A percentile compares a stretch with the other conserved stretches of the same genome.
These are phyloP conservation scores for Archips crataeganus DNA, from an alignment of 2,888 invertebrate species.

Conservation along the genomic window DNA sequence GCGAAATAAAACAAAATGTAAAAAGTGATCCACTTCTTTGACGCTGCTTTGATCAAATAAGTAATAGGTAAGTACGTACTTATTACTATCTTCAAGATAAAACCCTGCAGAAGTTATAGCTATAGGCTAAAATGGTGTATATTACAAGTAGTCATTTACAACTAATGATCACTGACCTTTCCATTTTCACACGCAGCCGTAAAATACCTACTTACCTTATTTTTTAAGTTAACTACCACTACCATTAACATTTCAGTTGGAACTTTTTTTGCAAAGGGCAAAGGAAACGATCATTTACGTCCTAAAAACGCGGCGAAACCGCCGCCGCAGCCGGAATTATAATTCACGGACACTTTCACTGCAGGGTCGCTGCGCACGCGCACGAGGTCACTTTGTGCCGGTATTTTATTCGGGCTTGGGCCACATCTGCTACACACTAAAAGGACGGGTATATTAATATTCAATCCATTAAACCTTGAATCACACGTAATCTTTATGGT, in stretches of 20 bases:
- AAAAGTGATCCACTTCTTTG: too few relatives aligned
- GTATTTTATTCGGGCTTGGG: slow-evolving; percentile 6
- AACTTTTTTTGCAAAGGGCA: slow-evolving; percentile 35
- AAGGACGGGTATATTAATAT: too few relatives aligned
- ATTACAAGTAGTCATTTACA: not conserved
- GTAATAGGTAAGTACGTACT: too few relatives aligned
- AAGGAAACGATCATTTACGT: slow-evolving; percentile 58
- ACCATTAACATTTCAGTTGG: slow-evolving; percentile 31
- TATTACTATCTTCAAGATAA: too few relatives aligned
- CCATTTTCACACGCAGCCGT: slow-evolving; percentile 15
- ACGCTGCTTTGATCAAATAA: too few relatives aligned
- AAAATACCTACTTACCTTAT: not conserved
- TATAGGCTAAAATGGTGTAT: not conserved
- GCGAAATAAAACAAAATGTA: too few relatives aligned
- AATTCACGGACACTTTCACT: slow-evolving; percentile 57
- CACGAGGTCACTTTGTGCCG: slow-evolving; percentile 28
- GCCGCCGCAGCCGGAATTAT: slow-evolving; percentile 52
- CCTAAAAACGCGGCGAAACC: slow-evolving; percentile 55
- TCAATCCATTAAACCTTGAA: too few relatives aligned
- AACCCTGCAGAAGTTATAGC: not conserved
- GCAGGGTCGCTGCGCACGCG: slow-evolving; percentile 50
- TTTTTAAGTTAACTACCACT: not conserved
- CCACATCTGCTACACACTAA: not conserved
- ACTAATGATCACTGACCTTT: slow-evolving; percentile 14
- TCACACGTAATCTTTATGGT: too few relatives aligned